Evolutionary conservation across 2,888 invertebrate genomes (phyloP), one percentile per base, ranked within the genome.

Genomic region (Drosophila mimetica): DNA sequence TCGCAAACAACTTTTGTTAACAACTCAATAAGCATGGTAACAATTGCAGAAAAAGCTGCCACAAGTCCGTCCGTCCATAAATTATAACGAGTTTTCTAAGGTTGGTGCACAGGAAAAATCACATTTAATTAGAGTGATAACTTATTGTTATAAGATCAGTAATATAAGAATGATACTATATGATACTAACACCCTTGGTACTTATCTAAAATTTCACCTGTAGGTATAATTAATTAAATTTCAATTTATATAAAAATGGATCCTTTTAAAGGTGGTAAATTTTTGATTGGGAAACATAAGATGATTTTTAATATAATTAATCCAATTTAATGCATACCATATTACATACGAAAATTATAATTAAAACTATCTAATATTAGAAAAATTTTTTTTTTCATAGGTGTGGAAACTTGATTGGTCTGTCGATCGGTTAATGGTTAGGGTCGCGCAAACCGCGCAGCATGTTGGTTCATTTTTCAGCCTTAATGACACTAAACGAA

Each of bases 401-500:
- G 22, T 64, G 28, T 28, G 16, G 5, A 16, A 48, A 5, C 48
- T 72, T 71, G 53, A 46, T 46, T 66, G 55, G 39, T 2, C 11
- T 6, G 39, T 2, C 5, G 39, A 39, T 39, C 39, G 11, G 18
- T 13, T 39, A 39, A 39, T 39, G 18, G 74, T 73, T 81, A 64
- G 67, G 63, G 60, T 63, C 71, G 9, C 7, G 72, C 64, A 81
- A 59, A 57, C 71, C 50, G 59, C 61, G 42, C 66, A 70, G 71
- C 70, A 75, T 79, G 84, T 70, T 77, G 58, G 54, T 71, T 48
- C 71, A 84, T 84, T 84, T 84, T 78, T 78, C 71, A 80, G 70
- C 65, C 76, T 84, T 84, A 84, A 88, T 86, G 87, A 72, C 78
- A 76, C 76, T 74, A 75, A 77, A 79, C 70, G 77, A 71, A 79